phyloP scores from a whole-genome alignment of 2,797 vertebrate genomes.

The Enteromius trimaculatus region DNA sequence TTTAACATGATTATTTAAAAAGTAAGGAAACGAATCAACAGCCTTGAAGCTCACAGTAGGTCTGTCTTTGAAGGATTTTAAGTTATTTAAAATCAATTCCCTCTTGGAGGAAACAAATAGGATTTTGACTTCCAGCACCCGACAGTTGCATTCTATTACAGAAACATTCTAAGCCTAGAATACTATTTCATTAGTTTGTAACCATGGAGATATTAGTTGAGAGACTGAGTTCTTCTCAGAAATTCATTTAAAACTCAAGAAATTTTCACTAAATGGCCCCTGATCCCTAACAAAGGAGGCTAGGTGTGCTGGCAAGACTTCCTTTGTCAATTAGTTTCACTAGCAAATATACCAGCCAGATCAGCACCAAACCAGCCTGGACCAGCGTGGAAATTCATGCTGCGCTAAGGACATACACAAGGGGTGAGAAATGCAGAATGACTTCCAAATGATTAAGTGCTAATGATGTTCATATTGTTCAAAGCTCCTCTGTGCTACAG shows the following conservation, averaged over 20 bases:
- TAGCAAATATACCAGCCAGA: constrained; percentile 23
- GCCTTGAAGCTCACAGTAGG: neutral
- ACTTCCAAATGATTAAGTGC: constrained; percentile 43
- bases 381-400: constrained; percentile 36
- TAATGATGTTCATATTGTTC: constrained; percentile 50
- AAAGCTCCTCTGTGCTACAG: constrained; percentile 41
- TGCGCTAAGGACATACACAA: constrained; percentile 36
- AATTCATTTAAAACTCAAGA: neutral
- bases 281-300: neutral
- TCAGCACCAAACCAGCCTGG: constrained; percentile 36
- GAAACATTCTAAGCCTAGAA: neutral
- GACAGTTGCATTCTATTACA: neutral
- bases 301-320: neutral
- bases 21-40: neutral
- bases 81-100: neutral
- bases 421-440: constrained; percentile 37
- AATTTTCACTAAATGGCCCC: neutral
- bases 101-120: neutral
- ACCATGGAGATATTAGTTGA: constrained; percentile 12
- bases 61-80: neutral
- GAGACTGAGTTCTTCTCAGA: neutral
- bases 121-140: neutral
- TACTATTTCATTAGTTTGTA: constrained; percentile 16
- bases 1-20: constrained; percentile 2
- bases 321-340: neutral